Percentiles rank a stretch among this genome's conserved stretches.
Evolutionary conservation across 2,113 vertebrate genomes (phyloP).

Genomic region (Toxotes chatareus): DNA sequence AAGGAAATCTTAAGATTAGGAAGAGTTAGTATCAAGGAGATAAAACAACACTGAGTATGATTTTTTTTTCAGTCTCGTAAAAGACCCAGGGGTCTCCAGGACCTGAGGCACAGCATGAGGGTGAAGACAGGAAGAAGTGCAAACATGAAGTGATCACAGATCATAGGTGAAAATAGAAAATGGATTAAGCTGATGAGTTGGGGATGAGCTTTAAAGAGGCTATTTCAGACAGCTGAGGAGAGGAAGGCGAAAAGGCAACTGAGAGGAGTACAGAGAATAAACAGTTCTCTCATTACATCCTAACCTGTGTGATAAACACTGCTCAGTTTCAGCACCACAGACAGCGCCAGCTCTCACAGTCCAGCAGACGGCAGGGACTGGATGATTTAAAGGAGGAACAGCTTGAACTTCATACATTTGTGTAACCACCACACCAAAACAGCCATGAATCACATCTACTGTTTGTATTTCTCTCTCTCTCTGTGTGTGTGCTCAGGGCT

Average conservation of each 20-base stretch:
- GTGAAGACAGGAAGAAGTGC: too few species aligned
- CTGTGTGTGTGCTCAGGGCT: slow-evolving; percentile 59
- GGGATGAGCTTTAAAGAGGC: background rate
- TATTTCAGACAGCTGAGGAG: too few species aligned
- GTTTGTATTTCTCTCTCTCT: slow-evolving; percentile 2
- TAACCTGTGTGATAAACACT: background rate
- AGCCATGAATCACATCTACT: background rate
- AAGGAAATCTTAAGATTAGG: too few species aligned
- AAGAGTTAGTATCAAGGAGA: too few species aligned
- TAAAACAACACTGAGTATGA: too few species aligned
- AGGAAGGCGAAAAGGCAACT: too few species aligned
- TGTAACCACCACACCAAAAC: background rate
- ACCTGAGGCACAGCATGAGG: background rate
- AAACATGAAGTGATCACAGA: too few species aligned
- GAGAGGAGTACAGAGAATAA: too few species aligned
- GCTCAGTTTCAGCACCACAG: background rate
- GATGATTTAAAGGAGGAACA: background rate
- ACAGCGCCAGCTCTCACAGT: background rate
- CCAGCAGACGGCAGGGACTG: background rate
- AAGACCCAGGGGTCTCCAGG: too few species aligned
- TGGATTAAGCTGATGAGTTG: background rate
- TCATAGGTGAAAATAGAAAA: too few species aligned
- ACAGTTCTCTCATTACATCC: background rate
- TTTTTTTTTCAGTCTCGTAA: too few species aligned
- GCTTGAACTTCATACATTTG: background rate